Base-by-base conservation (phyloP, 2,888 invertebrate genomes). In the Sialis fuliginosa region DNA sequence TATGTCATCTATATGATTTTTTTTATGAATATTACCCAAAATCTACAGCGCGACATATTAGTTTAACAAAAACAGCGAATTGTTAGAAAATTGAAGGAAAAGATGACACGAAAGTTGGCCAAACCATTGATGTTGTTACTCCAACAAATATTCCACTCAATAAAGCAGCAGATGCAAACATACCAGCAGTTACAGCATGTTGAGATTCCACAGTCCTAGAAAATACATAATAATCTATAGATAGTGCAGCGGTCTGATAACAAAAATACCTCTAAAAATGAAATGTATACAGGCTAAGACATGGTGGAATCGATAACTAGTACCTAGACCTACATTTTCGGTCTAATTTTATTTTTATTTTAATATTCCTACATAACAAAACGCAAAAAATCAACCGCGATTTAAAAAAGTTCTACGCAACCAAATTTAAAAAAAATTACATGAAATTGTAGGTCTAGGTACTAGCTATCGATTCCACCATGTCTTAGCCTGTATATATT, bases 101-200 rank as follows among this genome's bases (percentile, higher is more conserved):
- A 51, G 63, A 60, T 39, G 57, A 55, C 30, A 81, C 76, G 22
- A 85, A 56, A 53, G 65, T 61, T 10, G 88, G 84, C 65, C 81
- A 75, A 39, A 81, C 57, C 54, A 81, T 74, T 0, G 87, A 78
- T 61, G 84, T 81, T 51, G 76, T 59, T 49, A 96, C 77, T n/a
- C 96, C 96, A 6, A 68, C 58, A 50, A 89, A 79, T 44, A 96
- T 84, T 41, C 96, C 96, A 0, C 90, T 81, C 33, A 96, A 82
- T 1, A 98, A 72, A 57, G 82, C 82, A 13, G 97, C 93, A 0
- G 88, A 92, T 39, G 88, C 95, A 63, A 92, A 87, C 97, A 97
- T 97, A 48, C 96, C 96, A 0, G 96, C 96, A 1, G 79, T 81
- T 0, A 82, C 69, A 10, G 88, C 83, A 62, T 90, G 71, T 57